Evolutionary conservation across 2,888 invertebrate species (phyloP).

Genomic region (Vannuccia rotundouncinata): DNA sequence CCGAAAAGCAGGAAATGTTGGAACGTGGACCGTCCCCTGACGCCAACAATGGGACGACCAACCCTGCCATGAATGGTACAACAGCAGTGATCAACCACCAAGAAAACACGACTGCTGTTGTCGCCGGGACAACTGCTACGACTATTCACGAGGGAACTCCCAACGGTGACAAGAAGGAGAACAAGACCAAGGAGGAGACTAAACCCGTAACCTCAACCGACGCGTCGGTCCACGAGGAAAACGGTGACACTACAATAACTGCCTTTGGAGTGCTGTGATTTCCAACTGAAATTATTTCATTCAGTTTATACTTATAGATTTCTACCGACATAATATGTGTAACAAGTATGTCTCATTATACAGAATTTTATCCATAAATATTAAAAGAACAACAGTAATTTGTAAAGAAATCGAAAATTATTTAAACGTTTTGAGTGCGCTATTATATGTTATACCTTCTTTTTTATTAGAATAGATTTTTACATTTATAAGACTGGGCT

Average conservation of each 20-base stretch:
- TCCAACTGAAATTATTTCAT: too few relatives aligned
- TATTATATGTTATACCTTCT: too few relatives aligned
- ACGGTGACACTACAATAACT: background rate
- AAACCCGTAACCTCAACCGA: background rate
- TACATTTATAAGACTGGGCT: too few relatives aligned
- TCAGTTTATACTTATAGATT: too few relatives aligned
- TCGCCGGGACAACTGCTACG: background rate
- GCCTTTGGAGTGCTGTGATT: background rate
- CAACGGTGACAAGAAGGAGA: background rate
- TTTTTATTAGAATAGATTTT: too few relatives aligned
- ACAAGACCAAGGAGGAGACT: background rate
- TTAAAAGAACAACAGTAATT: too few relatives aligned
- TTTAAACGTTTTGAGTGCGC: too few relatives aligned
- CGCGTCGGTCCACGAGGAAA: background rate
- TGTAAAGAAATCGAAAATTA: too few relatives aligned
- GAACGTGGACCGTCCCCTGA: background rate
- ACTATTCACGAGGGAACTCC: background rate
- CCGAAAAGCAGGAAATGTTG: slow-evolving; percentile 37
- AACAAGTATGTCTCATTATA: too few relatives aligned
- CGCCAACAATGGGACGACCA: background rate
- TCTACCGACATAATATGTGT: too few relatives aligned
- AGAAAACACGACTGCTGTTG: background rate
- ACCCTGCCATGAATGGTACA: background rate
- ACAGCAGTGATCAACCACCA: background rate
- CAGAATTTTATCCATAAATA: too few relatives aligned